Evolutionary conservation across 37 sponge, comb jelly and placozoan species (phyloP), one percentile per base, ranked within the genome.

Genomic region (Halichondria panicea): DNA sequence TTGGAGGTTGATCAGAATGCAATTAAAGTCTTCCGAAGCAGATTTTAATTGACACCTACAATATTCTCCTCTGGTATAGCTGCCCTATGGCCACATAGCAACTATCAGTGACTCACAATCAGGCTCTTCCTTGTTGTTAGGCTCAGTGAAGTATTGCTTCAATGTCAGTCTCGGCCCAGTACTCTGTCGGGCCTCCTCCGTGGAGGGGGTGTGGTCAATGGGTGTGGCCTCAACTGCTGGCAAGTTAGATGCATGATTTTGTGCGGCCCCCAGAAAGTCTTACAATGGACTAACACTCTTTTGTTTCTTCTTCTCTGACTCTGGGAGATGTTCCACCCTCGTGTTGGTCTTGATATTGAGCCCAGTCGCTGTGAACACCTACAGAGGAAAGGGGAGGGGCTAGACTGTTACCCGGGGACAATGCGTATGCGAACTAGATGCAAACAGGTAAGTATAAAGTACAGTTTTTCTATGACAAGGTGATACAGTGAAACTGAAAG

Each of bases 261-360:
- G 76, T 2, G 77, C 83, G 3, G 77, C 56, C 0, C 81, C 87
- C 60, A 87, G 67, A 55, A 87, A 81, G 63, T 82, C 83, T 24
- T 76, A 64, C 0, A 70, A 48, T 5, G 81, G 81, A 35, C 60
- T 79, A 45, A 58, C 33, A 71, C 91, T 46, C 37, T 89, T 86
- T 19, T 78, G 70, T 68, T 89, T 78, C 60, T 79, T 64, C 74
- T 85, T 89, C 62, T 89, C 88, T 0, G 78, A 58, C 28, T 90
- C 91, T 12, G 94, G 85, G 19, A 99, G 76, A 72, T 99, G 99
- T 40, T 99, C 99, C 64, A 88, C 80, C 31, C 99, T 59, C 7
- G 91, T 91, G 12, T 92, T 60, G 3, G 96, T 91, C 35, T 93
- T 80, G 21, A 99, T 80, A 42, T 96, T 88, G 40, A 96, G 83